A percentile compares a stretch with the other conserved stretches of the same genome.
Conservation (phyloP, 2,113 vertebrate species). For the Alaudala cheleensis region DNA sequence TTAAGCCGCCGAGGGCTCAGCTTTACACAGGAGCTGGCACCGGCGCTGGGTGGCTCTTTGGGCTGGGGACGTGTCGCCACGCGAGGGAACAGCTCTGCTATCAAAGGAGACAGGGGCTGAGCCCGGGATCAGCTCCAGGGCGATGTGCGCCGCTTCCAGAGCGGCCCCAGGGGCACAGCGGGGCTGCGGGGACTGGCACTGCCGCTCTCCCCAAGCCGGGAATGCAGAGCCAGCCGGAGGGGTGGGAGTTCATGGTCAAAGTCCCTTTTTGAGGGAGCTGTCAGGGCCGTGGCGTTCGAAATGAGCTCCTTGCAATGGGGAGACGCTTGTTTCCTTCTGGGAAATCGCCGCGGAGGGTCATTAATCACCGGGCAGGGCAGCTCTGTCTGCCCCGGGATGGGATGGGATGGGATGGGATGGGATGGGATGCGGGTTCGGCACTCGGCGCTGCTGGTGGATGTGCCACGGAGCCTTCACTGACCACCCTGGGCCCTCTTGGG, state of each 20-base stretch:
- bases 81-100: neutral
- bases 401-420: neutral
- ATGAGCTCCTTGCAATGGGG: neutral
- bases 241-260: neutral
- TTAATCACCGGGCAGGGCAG: neutral
- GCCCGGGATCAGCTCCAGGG: neutral
- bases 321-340: neutral
- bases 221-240: neutral
- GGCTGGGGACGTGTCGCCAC: constrained; percentile 27
- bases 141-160: fast-evolving
- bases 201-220: neutral
- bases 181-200: neutral
- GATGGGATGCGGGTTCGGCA: neutral
- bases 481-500: neutral
- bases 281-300: fast-evolving
- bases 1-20: neutral
- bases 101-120: neutral
- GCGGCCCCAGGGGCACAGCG: fast-evolving
- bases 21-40: neutral
- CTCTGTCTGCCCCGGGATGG: fast-evolving
- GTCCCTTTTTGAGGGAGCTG: neutral
- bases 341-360: neutral
- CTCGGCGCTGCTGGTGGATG: fast-evolving
- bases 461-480: fast-evolving
- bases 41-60: neutral